Evolutionary conservation across 2,888 invertebrate genomes (phyloP).

Genomic region (Augochlorella aurata): DNA sequence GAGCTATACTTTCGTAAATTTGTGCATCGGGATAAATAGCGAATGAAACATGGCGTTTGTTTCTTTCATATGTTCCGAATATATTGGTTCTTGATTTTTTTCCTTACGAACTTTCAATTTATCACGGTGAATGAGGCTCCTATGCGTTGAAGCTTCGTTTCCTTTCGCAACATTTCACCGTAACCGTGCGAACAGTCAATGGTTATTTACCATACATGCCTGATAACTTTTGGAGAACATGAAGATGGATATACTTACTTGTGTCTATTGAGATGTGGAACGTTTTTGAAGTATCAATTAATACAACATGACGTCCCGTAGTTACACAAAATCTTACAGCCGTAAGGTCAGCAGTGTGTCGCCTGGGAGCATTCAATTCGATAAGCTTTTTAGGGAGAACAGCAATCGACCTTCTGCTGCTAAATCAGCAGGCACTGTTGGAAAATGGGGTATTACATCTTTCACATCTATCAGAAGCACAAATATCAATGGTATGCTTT

Average conservation of each 20-base stretch:
- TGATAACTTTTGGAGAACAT: conserved; percentile 59
- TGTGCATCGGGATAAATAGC: conserved; percentile 72
- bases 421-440: conserved; percentile 94
- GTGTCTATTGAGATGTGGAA: conserved; percentile 71
- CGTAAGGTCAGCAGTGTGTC: conserved; percentile 79
- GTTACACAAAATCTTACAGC: conserved; percentile 80
- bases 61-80: conserved; percentile 75
- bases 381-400: conserved; percentile 88
- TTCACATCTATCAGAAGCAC: conserved; percentile 94
- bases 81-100: conserved; percentile 66
- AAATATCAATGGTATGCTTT: conserved; percentile 85
- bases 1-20: conserved; percentile 62
- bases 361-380: conserved; percentile 85
- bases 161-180: conserved; percentile 39
- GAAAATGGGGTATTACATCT: conserved; percentile 97
- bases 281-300: conserved; percentile 61
- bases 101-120: conserved; percentile 28
- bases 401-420: conserved; percentile 94
- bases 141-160: conserved; percentile 40
- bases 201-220: conserved; percentile 46
- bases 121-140: conserved; percentile 29
- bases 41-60: conserved; percentile 80
- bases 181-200: conserved; percentile 49
- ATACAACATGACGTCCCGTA: conserved; percentile 79
- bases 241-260: conserved; percentile 65